A percentile compares a stretch with the other conserved stretches of the same genome.
These are phyloP conservation scores for Pachliopta kotzebuea DNA, from an alignment of 2,888 invertebrate genomes.

Conservation along the genomic window DNA sequence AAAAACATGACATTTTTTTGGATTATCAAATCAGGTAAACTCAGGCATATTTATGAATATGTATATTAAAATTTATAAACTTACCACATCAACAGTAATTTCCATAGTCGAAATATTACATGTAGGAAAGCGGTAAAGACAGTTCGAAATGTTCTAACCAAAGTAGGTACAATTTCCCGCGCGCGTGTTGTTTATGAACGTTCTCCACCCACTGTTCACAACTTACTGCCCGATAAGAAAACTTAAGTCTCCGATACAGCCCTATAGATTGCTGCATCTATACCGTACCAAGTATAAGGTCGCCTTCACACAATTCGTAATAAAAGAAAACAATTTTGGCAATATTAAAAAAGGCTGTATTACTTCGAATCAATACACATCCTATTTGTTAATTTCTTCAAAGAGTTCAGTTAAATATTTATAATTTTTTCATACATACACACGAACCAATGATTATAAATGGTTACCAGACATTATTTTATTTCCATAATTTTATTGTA, in stretches of 20 bases:
- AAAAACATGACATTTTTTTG: background rate
- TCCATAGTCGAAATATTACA: slow-evolving; percentile 46
- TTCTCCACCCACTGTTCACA: slow-evolving; percentile 27
- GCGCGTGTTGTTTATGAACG: slow-evolving; percentile 26
- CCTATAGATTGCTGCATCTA: slow-evolving; percentile 16
- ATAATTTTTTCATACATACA: too few relatives aligned
- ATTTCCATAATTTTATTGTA: too few relatives aligned
- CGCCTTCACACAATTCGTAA: background rate
- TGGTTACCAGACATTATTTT: too few relatives aligned
- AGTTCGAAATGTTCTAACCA: slow-evolving; percentile 12
- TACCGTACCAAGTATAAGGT: slow-evolving; percentile 15
- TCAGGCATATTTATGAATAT: background rate
- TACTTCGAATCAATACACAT: too few relatives aligned
- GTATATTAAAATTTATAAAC: slow-evolving; percentile 37
- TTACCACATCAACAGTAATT: slow-evolving; percentile 70
- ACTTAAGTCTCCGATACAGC: slow-evolving; percentile 25
- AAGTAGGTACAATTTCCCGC: slow-evolving; percentile 21
- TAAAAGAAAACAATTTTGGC: background rate
- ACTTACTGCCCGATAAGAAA: slow-evolving; percentile 29
- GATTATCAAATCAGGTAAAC: background rate
- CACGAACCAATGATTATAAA: too few relatives aligned
- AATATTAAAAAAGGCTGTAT: background rate
- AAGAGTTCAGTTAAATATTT: background rate
- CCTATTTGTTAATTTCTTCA: background rate
- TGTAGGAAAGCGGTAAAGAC: background rate